phyloP scores from a whole-genome alignment of 2,888 invertebrate genomes.

The Mesorhabditis spiculigera region DNA sequence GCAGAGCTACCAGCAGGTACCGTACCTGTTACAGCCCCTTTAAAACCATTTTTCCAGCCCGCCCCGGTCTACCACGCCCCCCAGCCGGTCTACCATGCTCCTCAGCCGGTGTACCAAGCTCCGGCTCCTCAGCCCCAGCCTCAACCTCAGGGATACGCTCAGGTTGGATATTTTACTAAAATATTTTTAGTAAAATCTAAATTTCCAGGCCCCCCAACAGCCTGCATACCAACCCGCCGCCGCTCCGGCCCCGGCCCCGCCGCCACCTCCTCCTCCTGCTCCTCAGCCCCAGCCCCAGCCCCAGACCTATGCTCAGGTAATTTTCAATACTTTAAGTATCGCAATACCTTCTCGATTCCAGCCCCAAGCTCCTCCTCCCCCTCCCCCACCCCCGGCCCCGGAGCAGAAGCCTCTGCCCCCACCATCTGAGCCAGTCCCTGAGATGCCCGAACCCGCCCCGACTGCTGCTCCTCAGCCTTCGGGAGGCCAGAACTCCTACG shows the following conservation, averaged over 20 bases:
- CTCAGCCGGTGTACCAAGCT: background rate
- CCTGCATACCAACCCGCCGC: background rate
- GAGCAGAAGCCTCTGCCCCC: background rate
- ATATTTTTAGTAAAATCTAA: background rate
- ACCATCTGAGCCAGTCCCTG: background rate
- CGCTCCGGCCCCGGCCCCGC: background rate
- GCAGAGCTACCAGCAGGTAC: background rate
- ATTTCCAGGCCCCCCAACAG: background rate
- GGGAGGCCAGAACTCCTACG: background rate
- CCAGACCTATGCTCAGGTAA: background rate
- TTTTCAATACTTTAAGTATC: background rate
- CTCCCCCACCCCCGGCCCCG: background rate
- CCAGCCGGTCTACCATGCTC: no score
- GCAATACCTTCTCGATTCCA: background rate
- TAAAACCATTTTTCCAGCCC: background rate
- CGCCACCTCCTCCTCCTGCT: background rate
- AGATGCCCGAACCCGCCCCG: background rate
- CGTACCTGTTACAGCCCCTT: background rate
- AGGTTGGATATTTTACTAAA: slow-evolving; percentile 1
- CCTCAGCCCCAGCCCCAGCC: background rate
- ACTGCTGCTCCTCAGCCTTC: background rate
- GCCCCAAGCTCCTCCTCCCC: background rate
- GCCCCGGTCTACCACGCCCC: no score
- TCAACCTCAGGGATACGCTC: background rate
- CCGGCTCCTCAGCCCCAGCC: background rate